A percentile compares a stretch with the other conserved stretches of the same genome.
phyloP scores from a whole-genome alignment of 2,888 invertebrate species.

The Stenurella melanura region DNA sequence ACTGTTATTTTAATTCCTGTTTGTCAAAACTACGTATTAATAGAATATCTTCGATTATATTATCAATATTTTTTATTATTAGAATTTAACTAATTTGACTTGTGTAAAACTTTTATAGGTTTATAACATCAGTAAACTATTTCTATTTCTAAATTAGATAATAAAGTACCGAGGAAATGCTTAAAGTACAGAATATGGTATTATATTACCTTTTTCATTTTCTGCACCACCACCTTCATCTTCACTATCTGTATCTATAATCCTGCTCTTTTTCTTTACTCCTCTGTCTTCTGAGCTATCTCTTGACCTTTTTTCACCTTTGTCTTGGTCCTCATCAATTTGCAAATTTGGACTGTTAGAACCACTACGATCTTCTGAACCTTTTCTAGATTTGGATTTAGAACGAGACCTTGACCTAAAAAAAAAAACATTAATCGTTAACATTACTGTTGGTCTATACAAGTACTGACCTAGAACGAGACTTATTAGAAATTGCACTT shows the following conservation, averaged over 20 bases:
- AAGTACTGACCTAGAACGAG: constrained; percentile 55
- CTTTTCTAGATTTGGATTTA: constrained; percentile 57
- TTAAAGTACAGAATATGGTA: not conserved
- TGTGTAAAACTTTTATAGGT: too few species aligned
- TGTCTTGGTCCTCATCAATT: constrained; percentile 72
- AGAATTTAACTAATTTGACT: too few species aligned
- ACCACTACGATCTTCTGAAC: constrained; percentile 60
- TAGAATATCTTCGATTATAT: too few species aligned
- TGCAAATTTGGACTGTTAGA: constrained; percentile 74
- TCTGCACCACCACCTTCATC: constrained; percentile 71
- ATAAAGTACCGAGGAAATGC: too few species aligned
- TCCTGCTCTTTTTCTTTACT: constrained; percentile 72
- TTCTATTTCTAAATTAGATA: too few species aligned
- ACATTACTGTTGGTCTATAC: not conserved
- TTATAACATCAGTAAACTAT: too few species aligned
- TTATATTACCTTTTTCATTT: constrained; percentile 55
- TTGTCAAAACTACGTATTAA: too few species aligned
- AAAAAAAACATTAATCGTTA: constrained; percentile 50
- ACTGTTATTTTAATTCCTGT: too few species aligned
- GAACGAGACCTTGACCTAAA: constrained; percentile 62
- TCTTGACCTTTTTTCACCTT: constrained; percentile 70
- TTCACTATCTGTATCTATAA: constrained; percentile 83
- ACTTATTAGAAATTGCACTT: constrained; percentile 49
- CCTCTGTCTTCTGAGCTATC: constrained; percentile 63
- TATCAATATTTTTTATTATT: too few species aligned